Base-by-base conservation (phyloP, 1,140 invertebrate genomes). In the Heterodera carotae region DNA sequence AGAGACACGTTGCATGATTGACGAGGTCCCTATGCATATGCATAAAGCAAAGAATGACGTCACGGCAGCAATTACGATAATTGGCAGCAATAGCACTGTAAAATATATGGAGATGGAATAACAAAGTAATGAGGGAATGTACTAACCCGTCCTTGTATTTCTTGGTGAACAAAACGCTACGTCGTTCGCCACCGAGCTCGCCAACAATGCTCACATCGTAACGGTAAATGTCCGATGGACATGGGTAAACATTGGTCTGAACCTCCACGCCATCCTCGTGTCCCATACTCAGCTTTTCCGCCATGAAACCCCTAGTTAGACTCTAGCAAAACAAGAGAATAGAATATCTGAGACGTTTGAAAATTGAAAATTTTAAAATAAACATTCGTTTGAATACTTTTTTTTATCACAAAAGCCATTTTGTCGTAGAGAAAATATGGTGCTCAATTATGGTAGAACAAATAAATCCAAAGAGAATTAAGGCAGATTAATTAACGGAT, bases 171-270 rank as follows among this genome's bases (percentile, higher is more conserved):
- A 64, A 56, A 10, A 66, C 36, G 7, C 34, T 31, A 25, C 31
- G 2, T 34, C 74, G 66, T 2, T 76, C 15, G 27, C 22, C 36
- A 64, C 22, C 8, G 15, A 36, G 8, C 72, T 31, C 39, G 33
- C 66, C 74, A 43, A 27, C 31, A 76, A 76, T 62, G n/a, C n/a
- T 36, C 74, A 76, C 74, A 68, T 76, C 74, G 62, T 76, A 76
- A 29, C 66, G 74, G 68, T n/a, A 76, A 12, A 74, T 56, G 34
- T 64, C 29, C 29, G 64, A 7, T 31, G 27, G 59, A 10, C 56
- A 77, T 12, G 15, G 53, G 48, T 75, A 77, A 27, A 77, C 62
- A 31, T 77, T 77, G 33, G 76, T 77, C n/a, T 64, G 69, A 64
- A 77, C 33, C 22, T 33, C 31, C 1, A 74, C 15, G 31, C 78